A percentile compares a stretch with the other conserved stretches of the same genome.
These are phyloP conservation scores for Ammospiza caudacuta DNA, from an alignment of 2,113 vertebrate genomes.

Conservation along the genomic window DNA sequence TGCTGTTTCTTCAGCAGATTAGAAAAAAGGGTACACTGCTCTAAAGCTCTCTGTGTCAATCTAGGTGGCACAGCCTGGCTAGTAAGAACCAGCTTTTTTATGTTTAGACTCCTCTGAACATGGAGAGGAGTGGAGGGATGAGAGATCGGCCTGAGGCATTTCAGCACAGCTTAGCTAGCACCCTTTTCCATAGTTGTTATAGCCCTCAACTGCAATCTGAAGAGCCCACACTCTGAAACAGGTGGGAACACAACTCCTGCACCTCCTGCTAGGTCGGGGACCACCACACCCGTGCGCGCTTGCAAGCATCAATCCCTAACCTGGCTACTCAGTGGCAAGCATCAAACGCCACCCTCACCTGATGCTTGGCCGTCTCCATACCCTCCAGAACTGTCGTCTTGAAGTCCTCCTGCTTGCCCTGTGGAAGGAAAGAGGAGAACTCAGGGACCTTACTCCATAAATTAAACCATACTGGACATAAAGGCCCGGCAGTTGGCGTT, in stretches of 20 bases:
- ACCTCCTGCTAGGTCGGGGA: slow-evolving; percentile 39
- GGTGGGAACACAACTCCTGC: slow-evolving; percentile 26
- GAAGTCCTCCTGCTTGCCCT: slow-evolving; percentile 87
- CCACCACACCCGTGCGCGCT: slow-evolving; percentile 70
- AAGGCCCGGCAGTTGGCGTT: slow-evolving; percentile 76
- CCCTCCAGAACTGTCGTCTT: slow-evolving; percentile 87
- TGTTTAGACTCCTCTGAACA: slow-evolving; percentile 49
- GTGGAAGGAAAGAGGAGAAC: slow-evolving; percentile 88
- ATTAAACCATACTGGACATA: slow-evolving; percentile 78
- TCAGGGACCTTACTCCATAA: slow-evolving; percentile 86
- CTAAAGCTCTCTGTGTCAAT: background rate
- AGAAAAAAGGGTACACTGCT: slow-evolving; percentile 18
- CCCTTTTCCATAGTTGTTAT: background rate
- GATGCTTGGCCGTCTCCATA: slow-evolving; percentile 87
- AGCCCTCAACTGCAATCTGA: background rate
- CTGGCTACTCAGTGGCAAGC: slow-evolving; percentile 81
- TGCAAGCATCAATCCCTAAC: slow-evolving; percentile 78
- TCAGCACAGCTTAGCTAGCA: background rate
- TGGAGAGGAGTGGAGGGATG: slow-evolving; percentile 74
- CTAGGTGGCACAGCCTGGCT: background rate
- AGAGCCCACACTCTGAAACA: background rate
- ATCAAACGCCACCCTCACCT: slow-evolving; percentile 85
- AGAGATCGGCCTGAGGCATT: slow-evolving; percentile 77
- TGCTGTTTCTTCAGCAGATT: background rate
- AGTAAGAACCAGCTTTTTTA: background rate